Conservation (phyloP, 2,797 vertebrate genomes). For the Eospalax fontanierii region DNA sequence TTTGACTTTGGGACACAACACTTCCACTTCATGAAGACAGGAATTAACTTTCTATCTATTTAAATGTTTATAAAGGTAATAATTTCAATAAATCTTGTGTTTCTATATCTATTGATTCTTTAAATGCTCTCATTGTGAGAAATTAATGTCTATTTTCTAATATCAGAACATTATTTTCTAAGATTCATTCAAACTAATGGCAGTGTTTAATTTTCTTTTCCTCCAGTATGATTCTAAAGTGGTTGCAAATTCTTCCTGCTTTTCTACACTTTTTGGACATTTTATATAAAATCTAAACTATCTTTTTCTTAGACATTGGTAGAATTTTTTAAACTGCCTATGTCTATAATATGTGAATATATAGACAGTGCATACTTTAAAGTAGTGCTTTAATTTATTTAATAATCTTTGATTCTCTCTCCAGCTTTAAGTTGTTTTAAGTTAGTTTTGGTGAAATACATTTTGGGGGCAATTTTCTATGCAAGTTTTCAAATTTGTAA, state of each 20-base stretch:
- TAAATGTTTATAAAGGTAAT: background rate
- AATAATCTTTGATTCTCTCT: background rate
- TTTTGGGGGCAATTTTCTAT: background rate
- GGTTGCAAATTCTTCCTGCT: background rate
- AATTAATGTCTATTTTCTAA: background rate
- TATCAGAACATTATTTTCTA: background rate
- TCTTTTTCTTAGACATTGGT: background rate
- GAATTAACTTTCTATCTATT: background rate
- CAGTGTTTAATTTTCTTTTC: background rate
- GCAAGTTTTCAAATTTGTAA: background rate
- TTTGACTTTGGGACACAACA: background rate
- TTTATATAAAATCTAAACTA: constrained; percentile 10
- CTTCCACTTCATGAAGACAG: background rate
- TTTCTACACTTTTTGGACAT: background rate
- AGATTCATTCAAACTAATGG: background rate
- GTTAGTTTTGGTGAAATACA: background rate
- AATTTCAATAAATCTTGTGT: background rate
- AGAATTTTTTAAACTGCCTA: background rate
- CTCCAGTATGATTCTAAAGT: background rate
- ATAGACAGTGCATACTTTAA: background rate
- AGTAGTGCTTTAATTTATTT: constrained; percentile 15
- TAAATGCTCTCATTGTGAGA: background rate
- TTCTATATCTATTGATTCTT: background rate
- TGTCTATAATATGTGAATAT: background rate
- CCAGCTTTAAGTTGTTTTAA: constrained; percentile 30